A percentile compares a stretch with the other conserved stretches of the same genome.
Evolutionary conservation across 1,140 invertebrate species (phyloP).

Genomic region (Cydia strobilella): DNA sequence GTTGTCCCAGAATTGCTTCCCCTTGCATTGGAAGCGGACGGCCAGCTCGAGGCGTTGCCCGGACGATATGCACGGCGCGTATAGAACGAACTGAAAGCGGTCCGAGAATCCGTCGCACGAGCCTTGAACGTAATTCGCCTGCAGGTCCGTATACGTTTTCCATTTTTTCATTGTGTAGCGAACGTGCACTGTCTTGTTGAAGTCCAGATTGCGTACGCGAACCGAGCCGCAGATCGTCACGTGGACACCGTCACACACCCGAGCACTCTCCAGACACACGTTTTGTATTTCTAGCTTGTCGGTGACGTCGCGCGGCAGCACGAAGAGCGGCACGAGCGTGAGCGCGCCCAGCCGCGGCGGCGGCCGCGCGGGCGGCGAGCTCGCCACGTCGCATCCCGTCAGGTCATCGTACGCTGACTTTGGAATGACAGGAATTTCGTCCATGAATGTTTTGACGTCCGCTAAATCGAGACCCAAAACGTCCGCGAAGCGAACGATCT

Average conservation of each 20-base stretch:
- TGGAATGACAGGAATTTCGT: conserved; percentile 93
- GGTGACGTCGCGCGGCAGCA: conserved; percentile 87
- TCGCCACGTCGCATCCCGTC: conserved; percentile 80
- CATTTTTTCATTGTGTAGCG: conserved; percentile 93
- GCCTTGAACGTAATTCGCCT: conserved; percentile 90
- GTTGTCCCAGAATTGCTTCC: conserved; percentile 94
- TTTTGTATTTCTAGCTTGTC: conserved; percentile 90
- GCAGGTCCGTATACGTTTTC: conserved; percentile 90
- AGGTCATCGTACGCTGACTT: conserved; percentile 91
- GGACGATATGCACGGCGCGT: conserved; percentile 85
- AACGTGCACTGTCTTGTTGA: conserved; percentile 93
- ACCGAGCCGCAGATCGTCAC: conserved; percentile 92
- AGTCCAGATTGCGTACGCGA: conserved; percentile 94
- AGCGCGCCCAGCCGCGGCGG: conserved; percentile 75
- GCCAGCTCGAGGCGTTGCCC: conserved; percentile 91
- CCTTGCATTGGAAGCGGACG: conserved; percentile 90
- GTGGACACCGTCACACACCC: conserved; percentile 85
- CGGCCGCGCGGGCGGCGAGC: conserved; percentile 58
- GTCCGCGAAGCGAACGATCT: conserved; percentile 97
- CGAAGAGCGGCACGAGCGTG: conserved; percentile 87
- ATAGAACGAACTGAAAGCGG: conserved; percentile 90
- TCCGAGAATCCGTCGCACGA: conserved; percentile 97
- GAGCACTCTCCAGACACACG: conserved; percentile 92
- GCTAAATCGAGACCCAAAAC: conserved; percentile 95
- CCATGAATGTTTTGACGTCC: conserved; percentile 93